Evolutionary conservation across 2,113 vertebrate genomes (phyloP).

Genomic region (Epinephelus fuscoguttatus): DNA sequence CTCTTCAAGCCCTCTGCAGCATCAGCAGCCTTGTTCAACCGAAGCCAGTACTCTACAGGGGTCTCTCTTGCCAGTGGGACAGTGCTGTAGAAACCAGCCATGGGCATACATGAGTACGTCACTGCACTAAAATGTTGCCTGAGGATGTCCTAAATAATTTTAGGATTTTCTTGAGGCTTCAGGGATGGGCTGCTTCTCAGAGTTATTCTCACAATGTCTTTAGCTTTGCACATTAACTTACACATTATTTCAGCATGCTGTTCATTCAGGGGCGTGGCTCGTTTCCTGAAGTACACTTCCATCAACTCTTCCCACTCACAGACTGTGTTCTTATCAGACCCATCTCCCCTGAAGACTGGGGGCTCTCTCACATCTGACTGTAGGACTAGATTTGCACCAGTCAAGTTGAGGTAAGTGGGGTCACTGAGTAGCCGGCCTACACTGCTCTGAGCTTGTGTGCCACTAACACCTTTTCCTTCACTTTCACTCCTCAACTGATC

Average conservation of each 20-base stretch:
- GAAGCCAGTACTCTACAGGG: constrained; percentile 48
- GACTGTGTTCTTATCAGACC: constrained; percentile 2
- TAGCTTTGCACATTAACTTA: constrained; percentile 45
- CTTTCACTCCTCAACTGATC: too few species aligned
- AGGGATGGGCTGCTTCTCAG: constrained; percentile 16
- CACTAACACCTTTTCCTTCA: too few species aligned
- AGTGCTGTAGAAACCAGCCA: constrained; percentile 56
- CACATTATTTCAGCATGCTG: constrained; percentile 23
- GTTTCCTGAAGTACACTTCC: constrained; percentile 12
- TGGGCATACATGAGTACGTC: constrained; percentile 50
- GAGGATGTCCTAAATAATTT: constrained; percentile 39
- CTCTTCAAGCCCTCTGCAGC: constrained; percentile 44
- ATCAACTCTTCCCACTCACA: constrained; percentile 35
- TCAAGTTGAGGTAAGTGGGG: constrained; percentile 1
- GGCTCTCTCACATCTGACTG: constrained; percentile 36
- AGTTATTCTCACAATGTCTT: constrained; percentile 47
- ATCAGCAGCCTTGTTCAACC: constrained; percentile 50
- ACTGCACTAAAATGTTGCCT: constrained; percentile 43
- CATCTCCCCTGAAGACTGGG: constrained; percentile 30
- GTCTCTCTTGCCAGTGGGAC: constrained; percentile 29
- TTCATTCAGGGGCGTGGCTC: not conserved
- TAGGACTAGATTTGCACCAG: constrained; percentile 24
- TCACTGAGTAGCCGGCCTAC: too few species aligned
- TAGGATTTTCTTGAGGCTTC: constrained; percentile 20
- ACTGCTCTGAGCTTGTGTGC: too few species aligned